phyloP scores from a whole-genome alignment of 2,888 invertebrate species.

The Acanthosepion lycidas region DNA sequence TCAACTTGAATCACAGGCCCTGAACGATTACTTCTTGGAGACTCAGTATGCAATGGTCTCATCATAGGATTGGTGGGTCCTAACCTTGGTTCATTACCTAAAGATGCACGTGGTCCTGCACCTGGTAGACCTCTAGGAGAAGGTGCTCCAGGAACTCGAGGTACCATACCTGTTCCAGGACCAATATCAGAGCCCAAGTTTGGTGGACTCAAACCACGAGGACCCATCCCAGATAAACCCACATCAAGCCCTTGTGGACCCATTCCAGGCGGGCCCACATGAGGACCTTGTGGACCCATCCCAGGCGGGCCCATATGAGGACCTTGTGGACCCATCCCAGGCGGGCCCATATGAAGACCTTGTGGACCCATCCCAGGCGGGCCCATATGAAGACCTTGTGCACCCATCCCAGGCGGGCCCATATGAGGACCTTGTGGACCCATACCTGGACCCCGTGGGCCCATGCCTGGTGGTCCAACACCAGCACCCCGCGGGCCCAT shows the following conservation, averaged over 20 bases:
- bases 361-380: neutral
- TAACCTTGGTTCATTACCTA: neutral
- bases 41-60: neutral
- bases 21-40: neutral
- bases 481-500: neutral
- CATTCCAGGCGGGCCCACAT: neutral
- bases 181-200: neutral
- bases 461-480: neutral
- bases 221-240: neutral
- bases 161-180: neutral
- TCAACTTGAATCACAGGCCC: neutral
- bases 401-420: neutral
- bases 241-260: neutral
- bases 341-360: neutral
- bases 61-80: constrained; percentile 35
- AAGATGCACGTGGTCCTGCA: neutral
- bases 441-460: neutral
- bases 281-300: neutral
- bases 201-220: neutral
- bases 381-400: neutral
- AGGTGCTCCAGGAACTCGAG: neutral
- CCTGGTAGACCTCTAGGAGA: neutral
- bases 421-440: neutral
- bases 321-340: neutral
- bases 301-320: neutral